phyloP scores from a whole-genome alignment of 2,797 vertebrate species.

The Phataginus tricuspis region DNA sequence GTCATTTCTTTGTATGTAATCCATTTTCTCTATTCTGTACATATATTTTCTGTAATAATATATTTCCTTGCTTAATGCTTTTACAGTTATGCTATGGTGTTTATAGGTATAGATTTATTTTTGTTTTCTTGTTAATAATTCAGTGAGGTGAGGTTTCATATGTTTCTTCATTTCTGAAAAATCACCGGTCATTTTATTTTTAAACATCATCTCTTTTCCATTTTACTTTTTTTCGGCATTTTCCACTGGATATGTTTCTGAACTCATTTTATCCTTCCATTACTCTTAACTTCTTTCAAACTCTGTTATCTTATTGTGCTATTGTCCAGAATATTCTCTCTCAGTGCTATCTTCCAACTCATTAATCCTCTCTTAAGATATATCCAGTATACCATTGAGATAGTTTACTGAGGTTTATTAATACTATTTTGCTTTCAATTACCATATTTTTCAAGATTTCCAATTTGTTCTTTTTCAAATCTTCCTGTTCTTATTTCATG shows the following conservation, averaged over 20 bases:
- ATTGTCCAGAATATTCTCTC: background rate
- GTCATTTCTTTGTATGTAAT: background rate
- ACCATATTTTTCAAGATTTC: background rate
- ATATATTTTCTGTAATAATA: background rate
- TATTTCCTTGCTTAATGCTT: background rate
- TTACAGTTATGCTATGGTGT: background rate
- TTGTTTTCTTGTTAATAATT: background rate
- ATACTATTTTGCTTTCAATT: background rate
- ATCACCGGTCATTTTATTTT: background rate
- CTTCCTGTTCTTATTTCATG: background rate
- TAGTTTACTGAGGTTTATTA: background rate
- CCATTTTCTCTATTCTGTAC: background rate
- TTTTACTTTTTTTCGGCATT: background rate
- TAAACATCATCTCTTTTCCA: background rate
- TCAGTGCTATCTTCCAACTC: background rate
- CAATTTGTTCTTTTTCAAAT: background rate
- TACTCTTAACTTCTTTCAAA: background rate
- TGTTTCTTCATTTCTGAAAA: constrained; percentile 11
- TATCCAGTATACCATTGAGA: background rate
- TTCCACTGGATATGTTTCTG: background rate
- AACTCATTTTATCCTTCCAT: background rate
- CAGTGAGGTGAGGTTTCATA: background rate
- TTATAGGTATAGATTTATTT: background rate
- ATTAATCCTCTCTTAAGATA: background rate
- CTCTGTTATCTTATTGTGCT: background rate